Percentiles rank a stretch among this genome's conserved stretches.
Conservation (phyloP, 1,140 invertebrate species). For the Ceratoteleas bidentatus region DNA sequence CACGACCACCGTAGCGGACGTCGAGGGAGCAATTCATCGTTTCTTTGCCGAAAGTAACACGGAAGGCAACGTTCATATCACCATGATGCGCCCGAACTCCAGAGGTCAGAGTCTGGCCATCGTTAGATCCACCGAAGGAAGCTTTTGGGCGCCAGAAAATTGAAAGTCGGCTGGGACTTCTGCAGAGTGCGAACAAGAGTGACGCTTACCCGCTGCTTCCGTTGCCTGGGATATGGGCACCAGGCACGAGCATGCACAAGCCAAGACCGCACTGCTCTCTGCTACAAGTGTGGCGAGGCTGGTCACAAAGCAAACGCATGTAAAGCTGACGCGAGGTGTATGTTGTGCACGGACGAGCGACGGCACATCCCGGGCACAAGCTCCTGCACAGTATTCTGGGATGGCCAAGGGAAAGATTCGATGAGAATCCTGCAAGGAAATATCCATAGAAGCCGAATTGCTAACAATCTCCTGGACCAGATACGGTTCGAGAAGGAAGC, state of each 20-base stretch:
- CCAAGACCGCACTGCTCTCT: constrained; percentile 22
- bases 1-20: too few relatives aligned
- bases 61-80: too few relatives aligned
- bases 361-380: neutral
- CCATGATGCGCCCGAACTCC: too few relatives aligned
- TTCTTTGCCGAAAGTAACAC: too few relatives aligned
- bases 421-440: constrained; percentile 9
- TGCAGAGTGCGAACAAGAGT: constrained; percentile 10
- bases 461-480: constrained; percentile 26
- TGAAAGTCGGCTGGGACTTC: too few relatives aligned
- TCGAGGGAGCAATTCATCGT: too few relatives aligned
- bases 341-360: neutral
- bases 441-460: constrained; percentile 5
- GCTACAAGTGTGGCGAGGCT: constrained; percentile 51
- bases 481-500: constrained; percentile 1
- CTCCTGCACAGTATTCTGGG: constrained; percentile 6
- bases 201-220: constrained; percentile 25
- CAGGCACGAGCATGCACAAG: constrained; percentile 15
- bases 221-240: constrained; percentile 43
- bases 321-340: neutral
- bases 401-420: constrained; percentile 1
- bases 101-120: too few relatives aligned
- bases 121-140: too few relatives aligned
- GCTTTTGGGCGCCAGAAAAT: too few relatives aligned
- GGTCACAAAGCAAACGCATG: constrained; percentile 30